phyloP scores from a whole-genome alignment of 2,113 vertebrate species.

The Motacilla alba region DNA sequence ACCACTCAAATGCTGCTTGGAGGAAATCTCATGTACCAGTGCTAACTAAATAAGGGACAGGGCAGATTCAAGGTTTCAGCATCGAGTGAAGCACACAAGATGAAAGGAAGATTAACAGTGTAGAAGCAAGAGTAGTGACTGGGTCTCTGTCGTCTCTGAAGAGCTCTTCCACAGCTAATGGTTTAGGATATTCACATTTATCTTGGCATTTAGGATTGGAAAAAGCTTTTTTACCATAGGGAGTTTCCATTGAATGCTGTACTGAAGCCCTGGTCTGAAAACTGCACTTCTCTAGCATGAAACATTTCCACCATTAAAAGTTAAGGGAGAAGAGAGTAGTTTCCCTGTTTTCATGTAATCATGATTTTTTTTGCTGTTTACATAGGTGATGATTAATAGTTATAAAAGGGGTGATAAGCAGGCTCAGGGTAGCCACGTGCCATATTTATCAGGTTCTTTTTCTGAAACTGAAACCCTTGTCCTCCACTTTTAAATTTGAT shows the following conservation, averaged over 20 bases:
- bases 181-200: not conserved
- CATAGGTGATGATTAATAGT: not conserved
- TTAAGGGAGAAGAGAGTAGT: not conserved
- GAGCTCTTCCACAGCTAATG: not conserved
- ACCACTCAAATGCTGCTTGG: not conserved
- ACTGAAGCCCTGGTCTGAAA: not conserved
- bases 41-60: not conserved
- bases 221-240: not conserved
- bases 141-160: not conserved
- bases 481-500: not conserved
- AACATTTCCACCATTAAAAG: not conserved
- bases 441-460: not conserved
- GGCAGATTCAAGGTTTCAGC: not conserved
- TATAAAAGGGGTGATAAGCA: not conserved
- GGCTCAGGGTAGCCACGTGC: not conserved
- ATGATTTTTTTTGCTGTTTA: not conserved
- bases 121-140: not conserved
- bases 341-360: not conserved
- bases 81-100: accelerated
- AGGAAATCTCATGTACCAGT: not conserved
- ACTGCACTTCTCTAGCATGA: not conserved
- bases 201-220: not conserved
- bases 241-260: not conserved
- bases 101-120: no score
- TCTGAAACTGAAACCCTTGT: not conserved